Percentiles rank a stretch among this genome's conserved stretches.
These are phyloP conservation scores for Callopanchax toddi DNA, from an alignment of 2,113 vertebrate species.

Conservation along the genomic window DNA sequence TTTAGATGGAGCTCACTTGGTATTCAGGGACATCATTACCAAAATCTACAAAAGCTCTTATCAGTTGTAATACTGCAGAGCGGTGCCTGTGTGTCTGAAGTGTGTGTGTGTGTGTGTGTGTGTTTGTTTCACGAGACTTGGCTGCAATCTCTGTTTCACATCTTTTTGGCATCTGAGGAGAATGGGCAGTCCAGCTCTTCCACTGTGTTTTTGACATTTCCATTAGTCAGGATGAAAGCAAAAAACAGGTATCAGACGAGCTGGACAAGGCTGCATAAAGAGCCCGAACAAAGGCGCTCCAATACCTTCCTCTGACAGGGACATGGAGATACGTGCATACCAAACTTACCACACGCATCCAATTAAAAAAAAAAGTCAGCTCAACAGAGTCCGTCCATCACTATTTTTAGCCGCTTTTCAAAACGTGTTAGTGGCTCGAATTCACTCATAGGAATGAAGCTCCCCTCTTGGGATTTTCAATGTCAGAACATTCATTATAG, in stretches of 20 bases:
- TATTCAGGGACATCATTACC: constrained; percentile 76
- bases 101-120: constrained; percentile 19
- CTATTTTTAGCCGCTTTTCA: constrained; percentile 14
- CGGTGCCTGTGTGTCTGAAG: constrained; percentile 21
- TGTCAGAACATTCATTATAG: constrained; percentile 71
- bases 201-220: constrained; percentile 64
- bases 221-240: constrained; percentile 70
- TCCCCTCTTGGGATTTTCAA: constrained; percentile 51
- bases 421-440: constrained; percentile 36
- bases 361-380: constrained; percentile 15
- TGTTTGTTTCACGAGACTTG: constrained; percentile 44
- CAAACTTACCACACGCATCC: not conserved
- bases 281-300: constrained; percentile 22
- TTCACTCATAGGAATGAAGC: constrained; percentile 53
- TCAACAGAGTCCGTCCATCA: constrained; percentile 2
- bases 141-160: constrained; percentile 65
- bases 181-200: constrained; percentile 56
- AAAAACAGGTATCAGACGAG: constrained; percentile 49
- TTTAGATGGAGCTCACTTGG: constrained; percentile 66
- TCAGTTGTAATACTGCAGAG: constrained; percentile 60
- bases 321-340: constrained; percentile 4
- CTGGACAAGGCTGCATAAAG: constrained; percentile 49
- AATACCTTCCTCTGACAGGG: constrained; percentile 31
- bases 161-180: constrained; percentile 54
- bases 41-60: constrained; percentile 77